Percentiles rank a stretch among this genome's conserved stretches.
These are phyloP conservation scores for Cuculus canorus DNA, from an alignment of 2,797 vertebrate genomes.

Conservation along the genomic window DNA sequence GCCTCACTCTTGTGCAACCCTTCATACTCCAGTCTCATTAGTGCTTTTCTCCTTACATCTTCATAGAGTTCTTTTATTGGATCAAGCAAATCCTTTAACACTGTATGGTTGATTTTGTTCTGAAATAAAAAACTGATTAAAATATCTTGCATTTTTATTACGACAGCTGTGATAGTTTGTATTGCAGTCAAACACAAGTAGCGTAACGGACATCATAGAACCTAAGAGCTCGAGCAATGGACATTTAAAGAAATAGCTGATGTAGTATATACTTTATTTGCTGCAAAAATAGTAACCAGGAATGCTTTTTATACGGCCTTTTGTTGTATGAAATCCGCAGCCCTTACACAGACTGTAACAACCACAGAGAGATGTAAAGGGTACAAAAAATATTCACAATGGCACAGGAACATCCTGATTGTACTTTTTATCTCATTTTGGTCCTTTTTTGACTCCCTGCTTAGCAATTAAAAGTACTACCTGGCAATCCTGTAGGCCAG, in stretches of 20 bases:
- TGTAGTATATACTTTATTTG: neutral
- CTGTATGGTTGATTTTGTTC: slow-evolving; percentile 99
- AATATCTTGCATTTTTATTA: neutral
- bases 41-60: slow-evolving; percentile 95
- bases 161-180: neutral
- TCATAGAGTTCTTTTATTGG: slow-evolving; percentile 98
- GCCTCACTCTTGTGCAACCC: slow-evolving; percentile 98
- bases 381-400: neutral
- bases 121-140: slow-evolving; percentile 68
- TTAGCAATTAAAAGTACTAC: neutral
- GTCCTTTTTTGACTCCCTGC: neutral
- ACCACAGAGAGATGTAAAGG: neutral
- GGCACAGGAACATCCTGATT: neutral
- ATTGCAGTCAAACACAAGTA: neutral
- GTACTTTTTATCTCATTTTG: neutral
- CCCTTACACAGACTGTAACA: neutral
- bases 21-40: slow-evolving; percentile 98
- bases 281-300: neutral
- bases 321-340: neutral
- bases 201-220: neutral
- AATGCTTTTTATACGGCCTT: neutral
- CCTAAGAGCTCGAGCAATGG: rapidly evolving
- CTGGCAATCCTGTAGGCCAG: neutral
- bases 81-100: slow-evolving; percentile 97
- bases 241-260: neutral